phyloP scores from a whole-genome alignment of 2,797 vertebrate genomes.

The Potorous gilbertii region DNA sequence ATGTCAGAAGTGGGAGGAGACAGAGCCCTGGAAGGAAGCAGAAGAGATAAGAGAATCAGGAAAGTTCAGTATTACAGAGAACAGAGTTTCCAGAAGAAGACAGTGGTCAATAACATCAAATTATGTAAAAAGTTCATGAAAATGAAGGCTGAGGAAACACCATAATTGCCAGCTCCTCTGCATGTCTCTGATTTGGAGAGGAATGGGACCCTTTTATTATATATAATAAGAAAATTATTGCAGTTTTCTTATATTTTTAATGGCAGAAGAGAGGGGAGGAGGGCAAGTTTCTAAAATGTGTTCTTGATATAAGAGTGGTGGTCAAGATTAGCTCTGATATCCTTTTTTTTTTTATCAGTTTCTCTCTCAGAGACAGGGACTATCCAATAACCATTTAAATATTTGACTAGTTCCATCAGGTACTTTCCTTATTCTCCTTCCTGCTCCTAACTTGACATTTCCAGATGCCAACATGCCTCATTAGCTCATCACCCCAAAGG shows the following conservation, averaged over 20 bases:
- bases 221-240: not conserved
- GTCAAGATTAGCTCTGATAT: constrained; percentile 4
- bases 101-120: not conserved
- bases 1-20: not conserved
- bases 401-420: not conserved
- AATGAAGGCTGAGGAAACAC: not conserved
- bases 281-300: not conserved
- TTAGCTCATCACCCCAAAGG: constrained; percentile 30
- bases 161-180: not conserved
- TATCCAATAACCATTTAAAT: constrained; percentile 6
- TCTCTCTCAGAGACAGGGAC: constrained; percentile 39
- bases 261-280: not conserved
- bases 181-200: not conserved
- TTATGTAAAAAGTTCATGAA: not conserved
- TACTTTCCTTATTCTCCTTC: constrained; percentile 60
- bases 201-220: not conserved
- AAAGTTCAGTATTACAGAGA: not conserved
- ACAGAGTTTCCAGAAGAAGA: not conserved
- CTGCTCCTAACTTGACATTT: constrained; percentile 23
- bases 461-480: not conserved
- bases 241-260: not conserved
- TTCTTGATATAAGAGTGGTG: not conserved
- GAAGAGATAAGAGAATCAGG: not conserved
- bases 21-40: not conserved
- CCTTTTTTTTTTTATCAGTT: constrained; percentile 23